Conservation (phyloP, 1,140 invertebrate species). For the Drosophila yakuba region DNA sequence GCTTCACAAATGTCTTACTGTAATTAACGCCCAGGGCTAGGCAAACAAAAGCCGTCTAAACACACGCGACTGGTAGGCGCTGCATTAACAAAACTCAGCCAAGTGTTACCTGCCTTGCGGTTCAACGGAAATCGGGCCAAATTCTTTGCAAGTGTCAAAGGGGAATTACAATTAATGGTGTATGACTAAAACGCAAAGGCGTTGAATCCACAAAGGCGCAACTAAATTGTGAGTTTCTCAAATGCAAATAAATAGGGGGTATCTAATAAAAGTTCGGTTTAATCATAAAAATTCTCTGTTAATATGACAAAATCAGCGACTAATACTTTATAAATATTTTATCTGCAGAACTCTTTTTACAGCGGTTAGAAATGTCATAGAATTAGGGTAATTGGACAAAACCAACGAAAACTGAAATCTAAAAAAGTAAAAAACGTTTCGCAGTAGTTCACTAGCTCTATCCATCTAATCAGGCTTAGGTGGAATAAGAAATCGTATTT, state of each 20-base stretch:
- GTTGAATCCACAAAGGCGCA: neutral
- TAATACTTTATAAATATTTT: too few species aligned
- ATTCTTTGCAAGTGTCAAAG: conserved; percentile 1
- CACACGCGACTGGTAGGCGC: conserved; percentile 7
- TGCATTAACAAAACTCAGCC: conserved; percentile 9
- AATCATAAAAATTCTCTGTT: too few species aligned
- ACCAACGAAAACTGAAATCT: too few species aligned
- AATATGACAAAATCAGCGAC: too few species aligned
- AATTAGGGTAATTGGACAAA: too few species aligned
- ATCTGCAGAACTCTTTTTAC: too few species aligned
- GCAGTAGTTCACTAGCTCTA: neutral
- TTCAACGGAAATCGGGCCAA: conserved; percentile 5
- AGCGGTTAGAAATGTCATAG: too few species aligned
- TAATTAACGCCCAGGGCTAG: conserved; percentile 53
- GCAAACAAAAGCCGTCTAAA: conserved; percentile 12
- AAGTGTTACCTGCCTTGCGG: conserved; percentile 28
- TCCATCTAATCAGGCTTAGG: neutral
- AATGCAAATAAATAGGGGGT: too few species aligned
- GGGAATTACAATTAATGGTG: conserved; percentile 1
- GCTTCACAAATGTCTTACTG: conserved; percentile 58
- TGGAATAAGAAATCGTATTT: neutral
- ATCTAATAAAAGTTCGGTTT: too few species aligned
- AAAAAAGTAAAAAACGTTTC: too few species aligned
- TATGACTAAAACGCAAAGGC: neutral
- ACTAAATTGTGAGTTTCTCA: too few species aligned